phyloP scores from a whole-genome alignment of 2,113 vertebrate species.

The Oncorhynchus tshawytscha region DNA sequence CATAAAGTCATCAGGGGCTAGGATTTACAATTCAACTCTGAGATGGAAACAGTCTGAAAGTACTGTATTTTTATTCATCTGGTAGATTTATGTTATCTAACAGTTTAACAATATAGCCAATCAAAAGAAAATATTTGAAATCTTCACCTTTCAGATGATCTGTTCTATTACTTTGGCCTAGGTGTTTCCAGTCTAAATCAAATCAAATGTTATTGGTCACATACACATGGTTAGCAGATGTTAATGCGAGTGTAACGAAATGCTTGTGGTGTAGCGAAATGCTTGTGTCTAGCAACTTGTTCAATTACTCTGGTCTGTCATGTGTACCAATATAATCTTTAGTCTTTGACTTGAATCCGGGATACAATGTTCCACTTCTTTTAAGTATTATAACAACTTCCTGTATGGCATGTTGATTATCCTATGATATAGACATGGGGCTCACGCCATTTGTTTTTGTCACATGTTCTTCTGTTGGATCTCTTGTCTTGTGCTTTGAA shows the following conservation, averaged over 20 bases:
- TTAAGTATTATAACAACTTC: slow-evolving; percentile 30
- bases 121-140: neutral
- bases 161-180: too few relatives aligned
- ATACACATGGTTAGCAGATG: too few relatives aligned
- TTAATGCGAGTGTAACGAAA: too few relatives aligned
- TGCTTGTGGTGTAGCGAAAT: too few relatives aligned
- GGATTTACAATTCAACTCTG: slow-evolving; percentile 24
- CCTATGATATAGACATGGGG: slow-evolving; percentile 22
- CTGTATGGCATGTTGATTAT: neutral
- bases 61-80: neutral
- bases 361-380: neutral
- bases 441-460: slow-evolving; percentile 29
- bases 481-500: slow-evolving; percentile 16
- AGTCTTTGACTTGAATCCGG: neutral
- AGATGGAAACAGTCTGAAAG: slow-evolving; percentile 7
- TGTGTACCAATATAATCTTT: neutral
- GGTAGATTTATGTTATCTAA: neutral
- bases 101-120: neutral
- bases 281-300: neutral
- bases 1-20: neutral
- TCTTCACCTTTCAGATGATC: neutral
- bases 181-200: too few relatives aligned
- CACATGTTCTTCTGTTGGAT: slow-evolving; percentile 24
- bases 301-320: neutral
- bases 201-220: too few relatives aligned